phyloP scores from a whole-genome alignment of 2,888 invertebrate species.

The Rosalia funebris region DNA sequence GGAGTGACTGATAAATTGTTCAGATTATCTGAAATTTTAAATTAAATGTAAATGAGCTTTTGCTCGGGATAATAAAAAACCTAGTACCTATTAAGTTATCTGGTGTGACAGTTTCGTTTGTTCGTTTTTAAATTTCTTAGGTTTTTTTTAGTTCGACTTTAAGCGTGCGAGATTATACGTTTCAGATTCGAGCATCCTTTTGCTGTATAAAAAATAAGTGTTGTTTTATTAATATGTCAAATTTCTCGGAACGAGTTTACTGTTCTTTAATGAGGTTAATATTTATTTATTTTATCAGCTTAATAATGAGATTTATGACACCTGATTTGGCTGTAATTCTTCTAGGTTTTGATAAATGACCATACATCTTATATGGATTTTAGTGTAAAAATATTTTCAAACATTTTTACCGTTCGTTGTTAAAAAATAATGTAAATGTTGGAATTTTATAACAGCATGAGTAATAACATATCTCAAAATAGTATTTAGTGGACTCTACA shows the following conservation, averaged over 20 bases:
- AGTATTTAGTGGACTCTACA: no score
- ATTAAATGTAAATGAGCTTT: slow-evolving; percentile 42
- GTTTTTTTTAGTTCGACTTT: slow-evolving; percentile 25
- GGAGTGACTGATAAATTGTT: slow-evolving; percentile 41
- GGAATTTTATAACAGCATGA: no score
- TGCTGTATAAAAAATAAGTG: not conserved
- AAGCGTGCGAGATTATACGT: slow-evolving; percentile 27
- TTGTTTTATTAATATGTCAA: slow-evolving; percentile 9
- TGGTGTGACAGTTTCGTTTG: slow-evolving; percentile 35
- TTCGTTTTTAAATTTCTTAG: slow-evolving; percentile 33
- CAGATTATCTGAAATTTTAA: slow-evolving; percentile 43
- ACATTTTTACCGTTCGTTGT: no score
- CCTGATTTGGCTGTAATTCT: no score
- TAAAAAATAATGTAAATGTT: no score
- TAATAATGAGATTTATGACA: slow-evolving; percentile 1
- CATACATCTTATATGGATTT: not conserved
- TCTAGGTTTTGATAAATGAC: no score
- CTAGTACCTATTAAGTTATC: slow-evolving; percentile 40
- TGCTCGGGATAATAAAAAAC: slow-evolving; percentile 38
- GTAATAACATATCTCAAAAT: no score
- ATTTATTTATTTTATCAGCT: slow-evolving; percentile 14
- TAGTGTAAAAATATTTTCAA: no score
- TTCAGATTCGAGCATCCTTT: not conserved
- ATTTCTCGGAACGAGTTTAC: slow-evolving; percentile 15
- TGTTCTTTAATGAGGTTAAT: slow-evolving; percentile 10